Evolutionary conservation across 2,113 vertebrate species (phyloP).

Genomic region (Solea senegalensis): DNA sequence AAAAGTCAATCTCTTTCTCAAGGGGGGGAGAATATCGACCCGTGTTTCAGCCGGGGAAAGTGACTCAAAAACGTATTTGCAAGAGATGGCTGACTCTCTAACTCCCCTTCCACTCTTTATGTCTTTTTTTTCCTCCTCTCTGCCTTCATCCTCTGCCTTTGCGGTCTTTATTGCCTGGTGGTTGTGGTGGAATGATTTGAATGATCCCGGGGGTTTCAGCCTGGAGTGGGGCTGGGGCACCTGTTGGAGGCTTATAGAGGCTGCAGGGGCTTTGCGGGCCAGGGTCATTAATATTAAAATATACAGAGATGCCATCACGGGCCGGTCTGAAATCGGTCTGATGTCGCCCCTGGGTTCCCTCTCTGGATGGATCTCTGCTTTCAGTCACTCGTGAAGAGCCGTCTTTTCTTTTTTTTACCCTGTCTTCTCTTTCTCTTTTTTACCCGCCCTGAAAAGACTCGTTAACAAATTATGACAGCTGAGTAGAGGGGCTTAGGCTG

Average conservation of each 20-base stretch:
- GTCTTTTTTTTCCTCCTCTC: slow-evolving; percentile 57
- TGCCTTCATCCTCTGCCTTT: slow-evolving; percentile 60
- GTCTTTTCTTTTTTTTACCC: slow-evolving; percentile 69
- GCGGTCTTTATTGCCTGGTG: slow-evolving; percentile 51
- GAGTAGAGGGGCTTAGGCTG: slow-evolving; percentile 78
- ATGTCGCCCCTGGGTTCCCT: slow-evolving; percentile 83
- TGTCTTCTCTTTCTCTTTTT: slow-evolving; percentile 73
- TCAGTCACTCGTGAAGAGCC: slow-evolving; percentile 78
- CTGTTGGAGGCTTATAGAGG: slow-evolving; percentile 79
- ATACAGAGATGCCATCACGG: slow-evolving; percentile 87
- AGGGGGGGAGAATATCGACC: slow-evolving; percentile 86
- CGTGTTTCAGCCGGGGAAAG: slow-evolving; percentile 89
- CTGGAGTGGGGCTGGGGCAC: slow-evolving; percentile 74
- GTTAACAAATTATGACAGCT: slow-evolving; percentile 89
- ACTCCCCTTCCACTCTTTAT: slow-evolving; percentile 67
- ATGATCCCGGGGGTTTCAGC: slow-evolving; percentile 62
- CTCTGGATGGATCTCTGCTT: slow-evolving; percentile 80
- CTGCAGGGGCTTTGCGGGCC: slow-evolving; percentile 66
- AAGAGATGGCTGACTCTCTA: slow-evolving; percentile 75
- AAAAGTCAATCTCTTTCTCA: slow-evolving; percentile 99
- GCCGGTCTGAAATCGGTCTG: slow-evolving; percentile 86
- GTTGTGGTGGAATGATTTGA: slow-evolving; percentile 42
- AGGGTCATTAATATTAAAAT: slow-evolving; percentile 87
- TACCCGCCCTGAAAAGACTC: slow-evolving; percentile 77
- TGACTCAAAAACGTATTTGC: slow-evolving; percentile 86